Base-by-base conservation (phyloP, 2,888 invertebrate genomes). In the Coremacera marginata region DNA sequence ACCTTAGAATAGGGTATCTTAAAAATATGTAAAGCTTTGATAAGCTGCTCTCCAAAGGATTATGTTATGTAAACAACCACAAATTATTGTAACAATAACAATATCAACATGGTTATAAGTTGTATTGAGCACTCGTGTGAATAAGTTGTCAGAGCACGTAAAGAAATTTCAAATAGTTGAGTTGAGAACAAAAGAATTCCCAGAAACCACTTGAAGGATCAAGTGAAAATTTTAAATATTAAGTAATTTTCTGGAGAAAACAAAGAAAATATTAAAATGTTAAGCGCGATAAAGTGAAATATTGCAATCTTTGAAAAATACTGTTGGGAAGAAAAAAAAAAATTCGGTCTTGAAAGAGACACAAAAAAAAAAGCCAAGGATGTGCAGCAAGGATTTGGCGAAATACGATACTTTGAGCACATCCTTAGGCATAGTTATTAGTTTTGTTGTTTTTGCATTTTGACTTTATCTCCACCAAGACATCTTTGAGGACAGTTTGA, bases 401-500 rank as follows among this genome's bases (percentile, higher is more conserved):
- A 72, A 44, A 72, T 49, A 72, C 51, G 72, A 72, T 62, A 72
- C 72, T 72, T 49, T 27, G 72, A 49, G 60, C 37, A 22, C 62
- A 44, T 62, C 44, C n/a, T 49, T 27, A 44, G 19, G 51, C 25
- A 51, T 27, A 51, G 51, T 25, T 68, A 68, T 68, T 68, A 68
- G 68, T 68, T 68, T 44, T 68, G 16, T 71, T 57, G 57, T 60
- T 22, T 37, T 37, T 57, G n/a, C 37, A 57, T 37, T 27, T 25
- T n/a, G n/a, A n/a, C 37, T 34, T 60, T 55, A 14, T 37, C 25
- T 25, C 60, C 49, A 16, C 16, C 11, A 44, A 1, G 44, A 34
- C 44, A 70, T 70, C 55, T 27, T 14, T 63, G 16, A n/a, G 63
- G 31, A 31, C 63, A 63, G 5, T 63, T 63, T 63, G 31, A 22